A percentile compares a stretch with the other conserved stretches of the same genome.
Evolutionary conservation across 2,888 invertebrate genomes (phyloP).

Genomic region (Amaurobius ferox): DNA sequence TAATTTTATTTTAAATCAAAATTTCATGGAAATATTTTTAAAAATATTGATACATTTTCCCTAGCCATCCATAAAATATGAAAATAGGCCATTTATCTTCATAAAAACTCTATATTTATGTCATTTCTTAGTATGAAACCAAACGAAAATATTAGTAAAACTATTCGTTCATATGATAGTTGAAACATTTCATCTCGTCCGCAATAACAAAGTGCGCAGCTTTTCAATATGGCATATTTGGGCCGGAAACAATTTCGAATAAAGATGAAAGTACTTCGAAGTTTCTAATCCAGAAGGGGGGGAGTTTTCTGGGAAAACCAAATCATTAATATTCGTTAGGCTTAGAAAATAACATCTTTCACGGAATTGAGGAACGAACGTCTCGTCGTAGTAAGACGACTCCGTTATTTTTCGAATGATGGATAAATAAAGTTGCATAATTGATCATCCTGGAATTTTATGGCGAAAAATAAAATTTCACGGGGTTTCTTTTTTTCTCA

Average conservation of each 20-base stretch:
- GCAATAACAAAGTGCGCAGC: background rate
- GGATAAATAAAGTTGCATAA: constrained; percentile 30
- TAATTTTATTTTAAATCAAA: too few relatives aligned
- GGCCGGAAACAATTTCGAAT: constrained; percentile 3
- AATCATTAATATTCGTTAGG: constrained; percentile 8
- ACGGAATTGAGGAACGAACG: background rate
- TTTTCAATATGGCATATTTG: background rate
- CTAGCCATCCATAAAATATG: too few relatives aligned
- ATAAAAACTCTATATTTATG: too few relatives aligned
- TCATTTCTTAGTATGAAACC: too few relatives aligned
- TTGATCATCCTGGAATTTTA: constrained; percentile 63
- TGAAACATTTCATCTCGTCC: background rate
- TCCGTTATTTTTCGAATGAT: background rate
- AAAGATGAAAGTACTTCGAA: background rate
- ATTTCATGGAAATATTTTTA: too few relatives aligned
- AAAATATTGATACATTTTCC: too few relatives aligned
- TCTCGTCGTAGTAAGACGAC: background rate
- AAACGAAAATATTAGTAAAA: too few relatives aligned
- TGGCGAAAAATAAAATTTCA: constrained; percentile 44
- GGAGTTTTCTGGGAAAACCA: background rate
- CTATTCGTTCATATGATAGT: background rate
- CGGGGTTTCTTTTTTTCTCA: too few relatives aligned
- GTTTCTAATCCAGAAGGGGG: background rate
- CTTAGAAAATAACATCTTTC: background rate
- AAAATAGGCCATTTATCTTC: too few relatives aligned